Base-by-base conservation (phyloP, 1,140 invertebrate genomes). In the Plutomurus gul region DNA sequence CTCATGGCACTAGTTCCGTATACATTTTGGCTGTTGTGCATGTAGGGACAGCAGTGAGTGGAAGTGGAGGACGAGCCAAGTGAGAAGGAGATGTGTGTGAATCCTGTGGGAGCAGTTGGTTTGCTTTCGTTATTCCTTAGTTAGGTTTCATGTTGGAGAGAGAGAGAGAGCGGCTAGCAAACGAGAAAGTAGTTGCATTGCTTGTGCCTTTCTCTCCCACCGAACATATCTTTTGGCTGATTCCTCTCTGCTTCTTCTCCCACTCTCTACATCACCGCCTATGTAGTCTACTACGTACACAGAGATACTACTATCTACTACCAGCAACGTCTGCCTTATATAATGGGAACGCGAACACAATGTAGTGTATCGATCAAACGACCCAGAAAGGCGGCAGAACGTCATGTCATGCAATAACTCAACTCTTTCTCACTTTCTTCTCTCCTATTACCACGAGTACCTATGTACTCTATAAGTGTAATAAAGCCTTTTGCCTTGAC, bases 301-400 rank as follows among this genome's bases (percentile, higher is more conserved):
- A 20, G 2, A 11, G 18, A 2, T 25, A 25, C 18, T 51, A 6
- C 47, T 25, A 11, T 25, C n/a, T n/a, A n/a, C n/a, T n/a, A n/a
- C n/a, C n/a, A n/a, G n/a, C n/a, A n/a, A n/a, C n/a, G n/a, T n/a
- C n/a, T n/a, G n/a, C n/a, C n/a, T n/a, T n/a, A n/a, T n/a, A n/a
- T n/a, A n/a, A 8, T 47, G 20, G n/a, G 43, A 47, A 47, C n/a
- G n/a, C n/a, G 43, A 47, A 47, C 25, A 51, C 20, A 51, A 51
- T 47, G 46, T n/a, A 47, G 25, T 65, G 27, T 65, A 65, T 65
- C 27, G 56, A 65, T 65, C 56, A 65, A 65, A 65, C 56, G 56
- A 65, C 56, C 56, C 56, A 65, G 56, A 65, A 65, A 65, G 56
- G 56, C 56, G 56, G 56, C 56, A 65, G 56, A 25, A 25, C 56